Percentiles rank a stretch among this genome's conserved stretches.
Evolutionary conservation across 2,888 invertebrate species (phyloP).

Genomic region (Theretra japonica): DNA sequence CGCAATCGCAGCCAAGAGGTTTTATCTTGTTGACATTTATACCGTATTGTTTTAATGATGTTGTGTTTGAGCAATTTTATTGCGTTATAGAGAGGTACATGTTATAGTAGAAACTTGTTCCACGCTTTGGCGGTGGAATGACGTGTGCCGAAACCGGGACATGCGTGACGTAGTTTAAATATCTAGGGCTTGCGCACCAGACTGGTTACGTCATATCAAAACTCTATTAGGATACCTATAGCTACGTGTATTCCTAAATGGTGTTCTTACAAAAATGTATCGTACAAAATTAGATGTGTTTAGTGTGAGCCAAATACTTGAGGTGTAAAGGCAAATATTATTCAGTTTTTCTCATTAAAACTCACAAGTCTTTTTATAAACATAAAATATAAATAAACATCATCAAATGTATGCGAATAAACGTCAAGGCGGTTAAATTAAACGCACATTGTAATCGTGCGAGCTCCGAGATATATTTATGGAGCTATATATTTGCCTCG

Average conservation of each 20-base stretch:
- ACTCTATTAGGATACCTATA: too few species aligned
- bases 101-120: not conserved
- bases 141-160: not conserved
- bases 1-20: not conserved
- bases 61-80: not conserved
- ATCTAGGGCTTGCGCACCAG: not conserved
- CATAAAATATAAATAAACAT: not conserved
- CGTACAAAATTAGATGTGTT: too few species aligned
- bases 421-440: not conserved
- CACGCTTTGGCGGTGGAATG: not conserved
- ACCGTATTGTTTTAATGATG: conserved; percentile 9
- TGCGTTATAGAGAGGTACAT: not conserved
- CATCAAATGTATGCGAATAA: not conserved
- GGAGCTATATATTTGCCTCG: conserved; percentile 37
- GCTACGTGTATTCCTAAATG: too few species aligned
- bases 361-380: too few species aligned
- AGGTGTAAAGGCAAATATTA: too few species aligned
- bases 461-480: conserved; percentile 1
- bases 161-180: not conserved
- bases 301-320: too few species aligned
- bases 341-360: too few species aligned
- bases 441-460: not conserved
- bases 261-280: too few species aligned
- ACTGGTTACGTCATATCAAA: too few species aligned
- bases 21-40: conserved; percentile 1